Conservation (phyloP, 2,113 vertebrate genomes). For the Megaleporinus macrocephalus region DNA sequence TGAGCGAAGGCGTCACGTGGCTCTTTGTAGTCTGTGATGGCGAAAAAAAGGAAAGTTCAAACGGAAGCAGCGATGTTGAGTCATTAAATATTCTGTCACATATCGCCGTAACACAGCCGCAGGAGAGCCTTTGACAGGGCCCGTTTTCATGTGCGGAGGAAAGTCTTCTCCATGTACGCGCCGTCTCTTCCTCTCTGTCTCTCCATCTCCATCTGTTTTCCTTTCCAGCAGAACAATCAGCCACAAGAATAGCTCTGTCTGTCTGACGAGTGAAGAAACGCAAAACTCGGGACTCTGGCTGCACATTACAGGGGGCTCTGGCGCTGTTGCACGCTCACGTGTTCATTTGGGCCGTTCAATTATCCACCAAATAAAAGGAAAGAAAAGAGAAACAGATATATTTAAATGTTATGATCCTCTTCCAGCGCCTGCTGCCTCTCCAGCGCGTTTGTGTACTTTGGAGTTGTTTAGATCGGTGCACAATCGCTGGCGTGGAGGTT, state of each 20-base stretch:
- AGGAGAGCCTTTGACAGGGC: conserved; percentile 30
- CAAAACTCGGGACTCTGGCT: neutral
- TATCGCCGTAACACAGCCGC: conserved; percentile 18
- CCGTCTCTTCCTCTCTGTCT: neutral
- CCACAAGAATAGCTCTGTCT: neutral
- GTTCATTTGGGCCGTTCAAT: neutral
- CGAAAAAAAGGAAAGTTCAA: conserved; percentile 53
- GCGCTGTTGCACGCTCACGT: neutral
- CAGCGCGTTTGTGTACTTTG: neutral
- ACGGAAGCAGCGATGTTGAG: conserved; percentile 39
- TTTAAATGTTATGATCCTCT: neutral
- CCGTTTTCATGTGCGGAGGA: conserved; percentile 36
- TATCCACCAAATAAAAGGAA: neutral
- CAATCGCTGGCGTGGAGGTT: neutral
- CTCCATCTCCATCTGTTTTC: neutral
- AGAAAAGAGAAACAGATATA: neutral
- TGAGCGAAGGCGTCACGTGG: conserved; percentile 19
- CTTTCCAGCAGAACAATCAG: neutral
- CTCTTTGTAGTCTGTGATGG: conserved; percentile 47
- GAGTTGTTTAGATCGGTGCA: neutral
- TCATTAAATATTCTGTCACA: conserved; percentile 61
- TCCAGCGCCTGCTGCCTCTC: neutral
- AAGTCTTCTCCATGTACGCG: conserved; percentile 10
- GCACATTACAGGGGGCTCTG: neutral
- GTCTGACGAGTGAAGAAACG: neutral